phyloP scores from a whole-genome alignment of 53 echinoderm and acorn worm species.

The Luidia sarsii region DNA sequence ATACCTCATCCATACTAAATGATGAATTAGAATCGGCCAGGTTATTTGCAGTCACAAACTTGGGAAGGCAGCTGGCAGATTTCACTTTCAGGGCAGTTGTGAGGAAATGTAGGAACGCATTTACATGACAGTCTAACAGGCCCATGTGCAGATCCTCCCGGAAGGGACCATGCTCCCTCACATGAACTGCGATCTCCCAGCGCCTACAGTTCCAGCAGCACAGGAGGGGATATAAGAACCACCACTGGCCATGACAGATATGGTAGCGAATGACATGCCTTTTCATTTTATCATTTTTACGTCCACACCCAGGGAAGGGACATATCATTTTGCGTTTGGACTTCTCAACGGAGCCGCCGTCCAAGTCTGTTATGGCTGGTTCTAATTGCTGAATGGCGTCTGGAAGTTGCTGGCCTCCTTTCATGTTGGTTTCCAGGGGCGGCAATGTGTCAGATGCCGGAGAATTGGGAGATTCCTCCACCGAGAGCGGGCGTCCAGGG shows the following conservation, averaged over 20 bases:
- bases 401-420: too few relatives aligned
- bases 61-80: background rate
- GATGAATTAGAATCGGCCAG: background rate
- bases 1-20: background rate
- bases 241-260: background rate
- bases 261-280: background rate
- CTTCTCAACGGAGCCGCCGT: too few relatives aligned
- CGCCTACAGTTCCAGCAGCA: background rate
- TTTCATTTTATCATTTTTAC: too few relatives aligned
- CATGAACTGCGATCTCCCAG: conserved; percentile 1
- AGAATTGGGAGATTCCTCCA: too few relatives aligned
- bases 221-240: background rate
- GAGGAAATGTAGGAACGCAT: background rate
- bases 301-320: too few relatives aligned
- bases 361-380: too few relatives aligned
- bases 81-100: background rate
- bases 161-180: conserved; percentile 5
- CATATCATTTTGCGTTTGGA: too few relatives aligned
- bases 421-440: too few relatives aligned
- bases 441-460: too few relatives aligned
- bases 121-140: background rate
- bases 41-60: background rate
- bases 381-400: too few relatives aligned
- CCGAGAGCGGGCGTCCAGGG: too few relatives aligned
- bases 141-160: background rate